phyloP scores from a whole-genome alignment of 1,140 invertebrate genomes.

The Trachelipus rathkii region DNA sequence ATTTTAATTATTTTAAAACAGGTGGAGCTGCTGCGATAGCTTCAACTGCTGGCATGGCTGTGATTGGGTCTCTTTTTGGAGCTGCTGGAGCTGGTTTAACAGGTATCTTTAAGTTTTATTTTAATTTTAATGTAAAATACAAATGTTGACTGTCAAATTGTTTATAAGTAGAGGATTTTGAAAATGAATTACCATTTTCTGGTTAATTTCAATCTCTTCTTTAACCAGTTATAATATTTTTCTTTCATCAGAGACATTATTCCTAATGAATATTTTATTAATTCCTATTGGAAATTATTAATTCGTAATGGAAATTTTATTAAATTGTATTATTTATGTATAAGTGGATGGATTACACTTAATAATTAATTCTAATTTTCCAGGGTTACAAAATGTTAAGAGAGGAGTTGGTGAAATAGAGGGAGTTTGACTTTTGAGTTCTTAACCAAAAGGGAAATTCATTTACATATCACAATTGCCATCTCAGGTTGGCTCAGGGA shows the following conservation, averaged over 20 bases:
- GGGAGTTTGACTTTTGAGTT: constrained; percentile 66
- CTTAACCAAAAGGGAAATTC: constrained; percentile 51
- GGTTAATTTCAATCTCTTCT: no score
- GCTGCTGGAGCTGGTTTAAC: constrained; percentile 64
- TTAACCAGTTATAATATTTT: no score
- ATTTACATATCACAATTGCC: constrained; percentile 63
- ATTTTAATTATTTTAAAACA: constrained; percentile 45
- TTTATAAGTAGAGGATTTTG: no score
- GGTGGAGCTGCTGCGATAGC: constrained; percentile 60
- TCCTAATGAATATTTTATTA: no score
- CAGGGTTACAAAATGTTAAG: constrained; percentile 69
- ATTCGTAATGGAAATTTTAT: no score
- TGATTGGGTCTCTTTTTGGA: constrained; percentile 65
- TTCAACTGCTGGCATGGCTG: constrained; percentile 59
- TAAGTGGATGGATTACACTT: no score
- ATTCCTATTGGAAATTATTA: no score
- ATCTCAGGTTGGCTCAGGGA: constrained; percentile 65
- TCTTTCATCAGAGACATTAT: no score
- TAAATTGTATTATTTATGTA: no score
- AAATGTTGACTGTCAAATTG: no score
- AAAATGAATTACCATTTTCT: no score
- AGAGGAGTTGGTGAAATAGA: constrained; percentile 64
- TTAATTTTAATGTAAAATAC: not conserved
- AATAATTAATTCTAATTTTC: no score
- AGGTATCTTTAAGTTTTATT: constrained; percentile 49